These are phyloP conservation scores for Dermolepida albohirtum DNA, from an alignment of 2,888 invertebrate species.

Conservation along the genomic window DNA sequence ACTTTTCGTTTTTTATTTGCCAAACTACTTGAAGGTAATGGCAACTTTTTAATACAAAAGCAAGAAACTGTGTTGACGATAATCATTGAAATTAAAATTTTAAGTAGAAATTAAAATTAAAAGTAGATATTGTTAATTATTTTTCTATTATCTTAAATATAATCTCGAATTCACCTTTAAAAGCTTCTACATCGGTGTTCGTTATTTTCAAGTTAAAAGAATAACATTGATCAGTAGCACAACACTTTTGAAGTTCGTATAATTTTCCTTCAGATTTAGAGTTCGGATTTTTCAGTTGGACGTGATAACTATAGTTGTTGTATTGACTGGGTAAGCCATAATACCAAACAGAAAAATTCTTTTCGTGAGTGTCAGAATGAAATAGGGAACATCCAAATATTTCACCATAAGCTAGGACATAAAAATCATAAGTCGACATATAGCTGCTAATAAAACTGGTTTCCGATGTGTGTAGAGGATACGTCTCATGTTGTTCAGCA, in stretches of 20 bases:
- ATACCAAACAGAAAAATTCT: conserved; percentile 38
- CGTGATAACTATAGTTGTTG: conserved; percentile 15
- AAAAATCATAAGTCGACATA: conserved; percentile 33
- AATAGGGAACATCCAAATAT: conserved; percentile 39
- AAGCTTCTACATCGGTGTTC: conserved; percentile 15
- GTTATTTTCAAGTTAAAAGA: conserved; percentile 38
- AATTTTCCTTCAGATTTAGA: conserved; percentile 3
- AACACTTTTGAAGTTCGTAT: conserved; percentile 31
- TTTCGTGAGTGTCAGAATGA: conserved; percentile 24
- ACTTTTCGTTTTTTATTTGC: no score
- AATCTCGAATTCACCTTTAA: background rate
- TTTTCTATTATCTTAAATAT: no score
- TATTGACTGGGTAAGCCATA: conserved; percentile 33
- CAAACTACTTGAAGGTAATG: no score
- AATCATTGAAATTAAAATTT: no score
- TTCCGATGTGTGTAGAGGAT: conserved; percentile 27
- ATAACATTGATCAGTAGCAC: conserved; percentile 25
- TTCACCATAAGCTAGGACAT: conserved; percentile 33
- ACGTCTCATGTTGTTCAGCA: conserved; percentile 28
- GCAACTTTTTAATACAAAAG: no score
- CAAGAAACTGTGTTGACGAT: no score
- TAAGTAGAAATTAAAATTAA: no score
- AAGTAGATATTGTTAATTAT: no score
- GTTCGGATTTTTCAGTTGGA: conserved; percentile 7
- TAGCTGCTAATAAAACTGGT: conserved; percentile 10